These are phyloP conservation scores for Gadus chalcogrammus DNA, from an alignment of 2,113 vertebrate species.

Conservation along the genomic window DNA sequence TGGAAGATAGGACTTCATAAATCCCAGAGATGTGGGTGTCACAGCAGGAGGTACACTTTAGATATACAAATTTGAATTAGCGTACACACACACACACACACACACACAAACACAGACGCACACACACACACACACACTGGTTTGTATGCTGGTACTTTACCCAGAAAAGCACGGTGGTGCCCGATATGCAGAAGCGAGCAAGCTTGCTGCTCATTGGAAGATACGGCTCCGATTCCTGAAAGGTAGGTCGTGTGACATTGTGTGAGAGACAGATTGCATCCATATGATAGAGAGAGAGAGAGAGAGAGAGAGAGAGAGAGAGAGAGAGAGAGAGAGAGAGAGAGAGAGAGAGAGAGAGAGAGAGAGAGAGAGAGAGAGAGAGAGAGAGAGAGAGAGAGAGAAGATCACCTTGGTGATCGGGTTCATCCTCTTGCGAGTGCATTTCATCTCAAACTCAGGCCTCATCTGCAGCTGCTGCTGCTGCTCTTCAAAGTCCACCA, in stretches of 20 bases:
- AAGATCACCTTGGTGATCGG: slow-evolving; percentile 68
- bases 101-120: not conserved
- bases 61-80: no score
- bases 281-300: no score
- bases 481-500: slow-evolving; percentile 95
- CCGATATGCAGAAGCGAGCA: slow-evolving; percentile 84
- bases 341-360: no score
- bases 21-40: not conserved
- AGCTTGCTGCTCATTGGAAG: slow-evolving; percentile 83
- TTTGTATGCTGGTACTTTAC: slow-evolving; percentile 61
- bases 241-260: not conserved
- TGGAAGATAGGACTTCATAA: not conserved
- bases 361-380: no score
- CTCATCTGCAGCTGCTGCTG: slow-evolving; percentile 92
- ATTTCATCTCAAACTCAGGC: slow-evolving; percentile 92
- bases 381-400: not conserved
- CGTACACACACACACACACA: not conserved
- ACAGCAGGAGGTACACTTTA: not conserved
- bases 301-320: no score
- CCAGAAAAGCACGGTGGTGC: slow-evolving; percentile 89
- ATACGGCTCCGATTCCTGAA: slow-evolving; percentile 90
- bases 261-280: no score
- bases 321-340: no score
- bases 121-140: not conserved
- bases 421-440: slow-evolving; percentile 81